Evolutionary conservation across 2,888 invertebrate genomes (phyloP).

Genomic region (Drosophila anceps): DNA sequence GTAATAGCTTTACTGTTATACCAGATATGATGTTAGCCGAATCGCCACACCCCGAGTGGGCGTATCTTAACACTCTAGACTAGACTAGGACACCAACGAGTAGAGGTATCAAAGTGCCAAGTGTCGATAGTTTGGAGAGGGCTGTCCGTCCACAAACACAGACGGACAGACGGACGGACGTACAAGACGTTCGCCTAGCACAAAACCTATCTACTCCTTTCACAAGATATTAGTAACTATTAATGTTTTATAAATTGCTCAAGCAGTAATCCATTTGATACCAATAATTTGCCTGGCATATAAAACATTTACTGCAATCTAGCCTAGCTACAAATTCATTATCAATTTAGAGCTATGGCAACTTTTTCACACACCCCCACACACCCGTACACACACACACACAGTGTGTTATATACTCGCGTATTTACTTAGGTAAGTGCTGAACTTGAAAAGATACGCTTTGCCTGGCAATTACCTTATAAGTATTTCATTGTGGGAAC

Average conservation of each 20-base stretch:
- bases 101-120: no score
- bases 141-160: neutral
- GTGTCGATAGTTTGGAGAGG: no score
- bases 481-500: constrained; percentile 51
- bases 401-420: constrained; percentile 18
- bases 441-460: constrained; percentile 62
- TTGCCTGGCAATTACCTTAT: constrained; percentile 56
- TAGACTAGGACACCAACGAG: no score
- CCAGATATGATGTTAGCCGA: no score
- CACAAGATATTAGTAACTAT: neutral
- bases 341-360: constrained; percentile 29
- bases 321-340: constrained; percentile 3
- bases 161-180: neutral
- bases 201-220: neutral
- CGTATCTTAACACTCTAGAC: no score
- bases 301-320: constrained; percentile 15
- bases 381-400: constrained; percentile 11
- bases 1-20: no score
- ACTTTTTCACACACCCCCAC: constrained; percentile 12
- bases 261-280: neutral
- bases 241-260: no score
- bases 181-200: neutral
- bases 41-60: no score
- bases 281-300: neutral
- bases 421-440: constrained; percentile 59